phyloP scores from a whole-genome alignment of 2,888 invertebrate species.

The Villa cingulata region DNA sequence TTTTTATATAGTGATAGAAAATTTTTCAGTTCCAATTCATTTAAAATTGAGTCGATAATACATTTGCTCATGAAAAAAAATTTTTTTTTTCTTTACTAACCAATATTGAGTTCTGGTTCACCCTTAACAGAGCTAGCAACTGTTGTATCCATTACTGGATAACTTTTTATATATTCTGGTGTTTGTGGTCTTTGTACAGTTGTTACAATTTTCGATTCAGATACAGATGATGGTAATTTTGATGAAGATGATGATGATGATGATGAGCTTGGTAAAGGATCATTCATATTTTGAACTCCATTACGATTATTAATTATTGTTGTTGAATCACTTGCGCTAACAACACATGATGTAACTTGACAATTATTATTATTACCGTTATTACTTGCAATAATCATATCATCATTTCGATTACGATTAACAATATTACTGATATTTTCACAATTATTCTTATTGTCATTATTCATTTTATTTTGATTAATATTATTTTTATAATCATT shows the following conservation, averaged over 20 bases:
- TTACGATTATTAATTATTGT: conserved; percentile 12
- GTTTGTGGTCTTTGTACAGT: conserved; percentile 27
- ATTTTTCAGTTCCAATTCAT: too few species aligned
- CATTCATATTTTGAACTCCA: neutral
- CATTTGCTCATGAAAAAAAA: too few species aligned
- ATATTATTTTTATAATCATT: neutral
- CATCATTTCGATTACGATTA: conserved; percentile 9
- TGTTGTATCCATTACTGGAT: conserved; percentile 37
- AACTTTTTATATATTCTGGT: conserved; percentile 35
- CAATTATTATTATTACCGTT: conserved; percentile 6
- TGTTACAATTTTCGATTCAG: neutral
- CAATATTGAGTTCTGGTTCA: conserved; percentile 36
- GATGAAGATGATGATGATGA: conserved; percentile 1
- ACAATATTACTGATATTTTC: conserved; percentile 4
- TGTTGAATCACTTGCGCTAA: conserved; percentile 12
- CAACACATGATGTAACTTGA: conserved; percentile 14
- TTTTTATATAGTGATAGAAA: too few species aligned
- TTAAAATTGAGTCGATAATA: too few species aligned
- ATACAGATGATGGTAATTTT: neutral
- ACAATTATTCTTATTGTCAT: neutral
- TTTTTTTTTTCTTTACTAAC: conserved; percentile 20
- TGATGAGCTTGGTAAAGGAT: conserved; percentile 10
- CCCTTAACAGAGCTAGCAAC: conserved; percentile 36
- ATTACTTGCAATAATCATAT: conserved; percentile 3
- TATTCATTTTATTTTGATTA: too few species aligned